Evolutionary conservation across 2,888 invertebrate species (phyloP).

Genomic region (Nemapogon koenigi): DNA sequence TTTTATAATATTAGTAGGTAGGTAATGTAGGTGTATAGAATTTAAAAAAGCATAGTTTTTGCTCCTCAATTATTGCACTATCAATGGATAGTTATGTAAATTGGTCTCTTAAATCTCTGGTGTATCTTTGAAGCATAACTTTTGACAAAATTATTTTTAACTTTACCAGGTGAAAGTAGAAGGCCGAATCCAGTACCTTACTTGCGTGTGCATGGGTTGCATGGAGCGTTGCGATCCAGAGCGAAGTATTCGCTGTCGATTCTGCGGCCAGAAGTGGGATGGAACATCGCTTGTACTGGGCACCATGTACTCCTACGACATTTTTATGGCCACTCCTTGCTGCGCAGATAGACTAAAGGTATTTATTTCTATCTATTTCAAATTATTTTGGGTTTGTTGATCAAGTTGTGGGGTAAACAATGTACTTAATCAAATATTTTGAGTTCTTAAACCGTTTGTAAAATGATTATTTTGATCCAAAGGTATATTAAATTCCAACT

Average conservation of each 20-base stretch:
- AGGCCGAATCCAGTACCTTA: slow-evolving; percentile 87
- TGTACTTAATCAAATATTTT: slow-evolving; percentile 9
- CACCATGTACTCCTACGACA: slow-evolving; percentile 98
- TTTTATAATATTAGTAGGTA: too few species aligned
- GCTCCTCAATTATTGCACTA: too few species aligned
- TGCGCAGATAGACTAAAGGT: slow-evolving; percentile 93
- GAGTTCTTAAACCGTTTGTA: slow-evolving; percentile 5
- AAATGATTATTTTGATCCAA: slow-evolving; percentile 7
- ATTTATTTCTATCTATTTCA: neutral
- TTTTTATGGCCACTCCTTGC: slow-evolving; percentile 97
- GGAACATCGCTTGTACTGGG: slow-evolving; percentile 93
- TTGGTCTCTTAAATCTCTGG: too few species aligned
- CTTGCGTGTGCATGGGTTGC: slow-evolving; percentile 94
- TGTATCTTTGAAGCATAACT: too few species aligned
- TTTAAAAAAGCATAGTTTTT: too few species aligned
- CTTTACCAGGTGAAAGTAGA: slow-evolving; percentile 83
- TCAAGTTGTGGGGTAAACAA: too few species aligned
- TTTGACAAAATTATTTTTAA: too few species aligned
- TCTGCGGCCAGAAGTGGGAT: slow-evolving; percentile 88
- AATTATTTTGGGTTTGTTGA: too few species aligned
- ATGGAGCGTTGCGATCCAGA: slow-evolving; percentile 83
- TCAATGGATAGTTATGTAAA: too few species aligned
- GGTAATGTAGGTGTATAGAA: too few species aligned
- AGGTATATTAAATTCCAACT: slow-evolving; percentile 9
- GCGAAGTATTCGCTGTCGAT: slow-evolving; percentile 81